Evolutionary conservation across 2,888 invertebrate species (phyloP), one percentile per base, ranked within the genome.

Genomic region (Hyles lineata): DNA sequence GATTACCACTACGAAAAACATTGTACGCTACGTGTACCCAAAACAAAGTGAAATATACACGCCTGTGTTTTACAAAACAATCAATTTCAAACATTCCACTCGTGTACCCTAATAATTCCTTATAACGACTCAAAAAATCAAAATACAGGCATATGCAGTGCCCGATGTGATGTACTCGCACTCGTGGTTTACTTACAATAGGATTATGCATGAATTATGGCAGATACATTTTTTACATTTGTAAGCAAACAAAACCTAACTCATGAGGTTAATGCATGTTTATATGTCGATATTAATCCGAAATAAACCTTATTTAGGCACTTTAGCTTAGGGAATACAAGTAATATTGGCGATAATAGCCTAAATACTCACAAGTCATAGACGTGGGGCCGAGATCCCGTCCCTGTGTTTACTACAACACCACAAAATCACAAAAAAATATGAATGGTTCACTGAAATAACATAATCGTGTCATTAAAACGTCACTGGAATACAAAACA

Each of bases 321-420:
- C 74, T 77, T 78, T 80, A 82, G 78, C 75, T 77, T 80, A 77
- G 76, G 80, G 86, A 86, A 87, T 82, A 84, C 74, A 80, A 76
- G 82, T 82, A 79, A 78, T 83, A 84, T 82, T 80, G 85, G 79
- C 80, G 83, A 81, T 86, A 90, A 90, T 87, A 88, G 86, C 87
- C 87, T 89, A 86, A 89, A 94, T 92, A 94, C 94, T 88, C 90
- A 94, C 94, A 93, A 93, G 87, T 92, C 94, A 94, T 94, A 94
- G 94, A 94, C 94, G 94, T 94, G 94, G 92, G 92, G 89, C 92
- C 87, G 89, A 85, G 89, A 86, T 90, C 89, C 89, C 91, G 91
- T 89, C 89, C 90, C 90, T 92, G 92, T 94, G 94, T 94, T 93
- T 93, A 94, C 93, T 92, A 93, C 90, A 90, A 87, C 90, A 90